A percentile compares a stretch with the other conserved stretches of the same genome.
phyloP scores from a whole-genome alignment of 2,113 vertebrate species.

The Microcebus jonahi region DNA sequence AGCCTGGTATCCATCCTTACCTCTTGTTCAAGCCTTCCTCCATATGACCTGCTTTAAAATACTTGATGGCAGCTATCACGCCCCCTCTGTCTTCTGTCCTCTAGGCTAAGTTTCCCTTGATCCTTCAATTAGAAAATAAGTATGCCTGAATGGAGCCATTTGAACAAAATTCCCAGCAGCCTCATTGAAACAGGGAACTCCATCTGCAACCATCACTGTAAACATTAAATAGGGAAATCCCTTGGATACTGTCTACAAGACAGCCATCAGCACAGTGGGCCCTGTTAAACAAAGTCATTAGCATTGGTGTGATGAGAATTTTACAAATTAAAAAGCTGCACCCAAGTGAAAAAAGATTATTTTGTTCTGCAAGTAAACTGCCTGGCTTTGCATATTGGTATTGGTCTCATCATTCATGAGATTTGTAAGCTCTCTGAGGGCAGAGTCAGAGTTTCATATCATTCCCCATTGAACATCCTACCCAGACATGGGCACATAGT shows the following conservation, averaged over 20 bases:
- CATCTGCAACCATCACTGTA: slow-evolving; percentile 62
- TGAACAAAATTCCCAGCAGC: slow-evolving; percentile 70
- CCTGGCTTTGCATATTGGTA: not conserved
- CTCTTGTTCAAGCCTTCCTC: slow-evolving; percentile 17
- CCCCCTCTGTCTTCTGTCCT: slow-evolving; percentile 53
- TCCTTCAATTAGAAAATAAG: slow-evolving; percentile 71
- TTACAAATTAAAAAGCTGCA: slow-evolving; percentile 40
- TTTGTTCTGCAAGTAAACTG: slow-evolving; percentile 3
- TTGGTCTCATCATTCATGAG: not conserved
- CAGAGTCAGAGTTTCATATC: not conserved
- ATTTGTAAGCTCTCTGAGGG: not conserved
- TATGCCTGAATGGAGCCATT: slow-evolving; percentile 62
- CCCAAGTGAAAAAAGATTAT: not conserved
- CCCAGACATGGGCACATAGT: not conserved
- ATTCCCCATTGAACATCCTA: not conserved
- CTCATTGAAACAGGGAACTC: slow-evolving; percentile 52
- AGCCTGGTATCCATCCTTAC: not conserved
- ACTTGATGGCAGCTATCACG: not conserved
- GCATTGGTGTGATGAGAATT: slow-evolving; percentile 22
- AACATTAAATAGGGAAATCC: slow-evolving; percentile 68
- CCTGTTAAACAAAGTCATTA: slow-evolving; percentile 58
- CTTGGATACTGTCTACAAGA: slow-evolving; percentile 51
- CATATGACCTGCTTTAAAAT: slow-evolving; percentile 43
- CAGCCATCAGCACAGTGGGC: slow-evolving; percentile 52
- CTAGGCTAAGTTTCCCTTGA: slow-evolving; percentile 63